Evolutionary conservation across 2,113 vertebrate genomes (phyloP), one percentile per base, ranked within the genome.

Genomic region (Alethe diademata): DNA sequence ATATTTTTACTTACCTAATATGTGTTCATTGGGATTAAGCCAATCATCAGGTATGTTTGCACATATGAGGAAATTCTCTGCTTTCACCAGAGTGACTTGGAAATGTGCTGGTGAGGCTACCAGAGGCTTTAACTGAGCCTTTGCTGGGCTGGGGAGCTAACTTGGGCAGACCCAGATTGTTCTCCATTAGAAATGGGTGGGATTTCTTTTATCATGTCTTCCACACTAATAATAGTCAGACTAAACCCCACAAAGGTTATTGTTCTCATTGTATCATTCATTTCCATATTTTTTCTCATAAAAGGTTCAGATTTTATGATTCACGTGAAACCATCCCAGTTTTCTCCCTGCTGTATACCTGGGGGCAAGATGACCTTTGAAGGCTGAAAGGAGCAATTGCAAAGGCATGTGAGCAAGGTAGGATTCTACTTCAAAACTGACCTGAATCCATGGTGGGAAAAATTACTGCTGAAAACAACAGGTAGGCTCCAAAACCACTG

Each of bases 1-100:
- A 96, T 96, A 92, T 86, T 96, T 94, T 86, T 86, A 92, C 92
- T 93, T 92, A 96, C 94, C 92, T 95, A 96, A 96, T 92, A 69
- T 96, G 92, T 95, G 82, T 96, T 96, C 3, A 0, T 95, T 97
- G 94, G 95, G 93, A 72, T 81, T 87, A 85, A 42, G 95, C 92
- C 96, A 95, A 92, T 89, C 28, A 0, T 95, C 95, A 96, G 95
- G 91, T 96, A 85, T 92, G 92, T 92, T 93, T 92, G 89, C 86
- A 95, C 89, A 78, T 81, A 74, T 42, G 84, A 95, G 89, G 81
- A 95, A 95, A 92, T 88, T 94, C 90, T 90, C 71, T 61, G 60
- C 80, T 95, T 86, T 94, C 84, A 78, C 70, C 14, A 15, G 78
- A 72, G 31, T 57, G 86, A 86, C 94, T 94, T 92, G 69, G 83